Evolutionary conservation across 2,888 invertebrate species (phyloP).

Genomic region (Acrobasis repandana): DNA sequence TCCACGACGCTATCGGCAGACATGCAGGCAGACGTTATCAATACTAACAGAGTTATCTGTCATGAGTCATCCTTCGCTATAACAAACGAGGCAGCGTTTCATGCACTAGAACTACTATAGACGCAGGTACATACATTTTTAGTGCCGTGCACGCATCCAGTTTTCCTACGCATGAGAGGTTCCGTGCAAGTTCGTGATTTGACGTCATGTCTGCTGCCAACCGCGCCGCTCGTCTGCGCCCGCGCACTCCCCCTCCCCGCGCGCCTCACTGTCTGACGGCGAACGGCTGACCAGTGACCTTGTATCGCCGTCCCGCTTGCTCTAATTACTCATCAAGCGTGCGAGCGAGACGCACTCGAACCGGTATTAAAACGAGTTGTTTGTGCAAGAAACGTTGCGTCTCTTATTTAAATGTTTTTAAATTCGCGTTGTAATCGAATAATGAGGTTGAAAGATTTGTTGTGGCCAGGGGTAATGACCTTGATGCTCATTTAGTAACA

Average conservation of each 20-base stretch:
- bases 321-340: slow-evolving; percentile 42
- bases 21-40: slow-evolving; percentile 17
- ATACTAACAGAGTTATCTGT: slow-evolving; percentile 14
- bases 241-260: slow-evolving; percentile 59
- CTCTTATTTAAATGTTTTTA: slow-evolving; percentile 75
- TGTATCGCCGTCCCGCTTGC: slow-evolving; percentile 66
- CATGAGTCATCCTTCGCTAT: slow-evolving; percentile 17
- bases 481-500: slow-evolving; percentile 62
- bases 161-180: slow-evolving; percentile 73
- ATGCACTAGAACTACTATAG: slow-evolving; percentile 39
- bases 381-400: slow-evolving; percentile 75
- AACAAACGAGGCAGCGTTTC: slow-evolving; percentile 30
- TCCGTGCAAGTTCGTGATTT: slow-evolving; percentile 60
- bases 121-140: slow-evolving; percentile 52
- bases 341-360: slow-evolving; percentile 52
- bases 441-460: slow-evolving; percentile 58
- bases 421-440: slow-evolving; percentile 71
- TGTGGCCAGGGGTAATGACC: slow-evolving; percentile 71
- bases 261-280: slow-evolving; percentile 72
- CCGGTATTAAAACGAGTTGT: slow-evolving; percentile 69
- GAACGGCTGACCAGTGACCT: slow-evolving; percentile 80
- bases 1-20: slow-evolving; percentile 16
- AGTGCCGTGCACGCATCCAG: slow-evolving; percentile 62
- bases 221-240: slow-evolving; percentile 68
- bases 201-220: slow-evolving; percentile 66